Base-by-base conservation (phyloP, 2,888 invertebrate species). In the Thymelicus sylvestris region DNA sequence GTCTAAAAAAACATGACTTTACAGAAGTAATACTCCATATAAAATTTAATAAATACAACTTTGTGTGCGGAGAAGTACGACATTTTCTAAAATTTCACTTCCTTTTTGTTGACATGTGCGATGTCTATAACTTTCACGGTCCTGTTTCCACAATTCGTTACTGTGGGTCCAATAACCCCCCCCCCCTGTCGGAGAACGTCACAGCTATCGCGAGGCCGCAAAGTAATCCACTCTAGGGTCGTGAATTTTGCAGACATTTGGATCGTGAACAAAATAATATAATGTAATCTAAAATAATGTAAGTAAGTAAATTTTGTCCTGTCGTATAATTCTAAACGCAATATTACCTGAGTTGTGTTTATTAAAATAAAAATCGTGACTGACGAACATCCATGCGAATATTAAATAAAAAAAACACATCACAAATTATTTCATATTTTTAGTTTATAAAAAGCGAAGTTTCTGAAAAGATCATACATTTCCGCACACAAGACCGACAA, bases 401-500 rank as follows among this genome's bases (percentile, higher is more conserved):
- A 1, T 1, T 1, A 19, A 19, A 19, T 19, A 19, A 19, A 19
- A 19, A 19, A 19, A 19, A 19, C 19, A 19, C 2, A 31, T 31
- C 31, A 31, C 31, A 2, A 31, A 31, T 31, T 5, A 5, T 31
- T 31, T 31, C 1, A 3, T 31, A 31, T 31, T 31, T 31, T 31
- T 55, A 4, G 0, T 24, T 24, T 55, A 7, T 50, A 38, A 48
- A 7, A 50, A 50, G 15, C 10, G 47, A 48, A 60, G 10, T 39
- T 59, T 59, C 5, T 24, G 10, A 55, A 57, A 7, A 66, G 57
- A 55, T 60, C 47, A 0, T 57, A 60, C 15, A 66, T 66, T 60
- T 66, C 57, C 38, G 59, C 60, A 60, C 19, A 48, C 15, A 66
- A 38, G 19, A 39, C 38, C 38, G 19, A 57, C 15, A 48, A 66